Conservation (phyloP, 2,113 vertebrate genomes). For the Thamnaconus septentrionalis region DNA sequence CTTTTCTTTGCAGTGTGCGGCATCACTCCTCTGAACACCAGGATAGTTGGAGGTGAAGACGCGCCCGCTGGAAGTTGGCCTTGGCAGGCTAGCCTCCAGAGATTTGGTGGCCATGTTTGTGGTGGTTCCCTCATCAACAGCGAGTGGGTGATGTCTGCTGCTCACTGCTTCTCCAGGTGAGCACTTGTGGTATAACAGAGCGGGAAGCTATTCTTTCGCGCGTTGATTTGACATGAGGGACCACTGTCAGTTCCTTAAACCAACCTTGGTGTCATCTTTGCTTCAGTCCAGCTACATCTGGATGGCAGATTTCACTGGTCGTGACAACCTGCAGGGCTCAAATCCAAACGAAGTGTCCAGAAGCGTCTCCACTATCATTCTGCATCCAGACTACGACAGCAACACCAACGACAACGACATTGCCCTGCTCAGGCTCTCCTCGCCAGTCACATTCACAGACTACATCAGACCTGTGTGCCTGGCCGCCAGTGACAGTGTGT, state of each 20-base stretch:
- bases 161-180: slow-evolving; percentile 30
- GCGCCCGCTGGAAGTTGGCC: slow-evolving; percentile 64
- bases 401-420: slow-evolving; percentile 72
- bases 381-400: slow-evolving; percentile 60
- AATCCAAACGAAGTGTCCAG: slow-evolving; percentile 41
- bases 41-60: slow-evolving; percentile 71
- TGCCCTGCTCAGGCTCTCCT: slow-evolving; percentile 73
- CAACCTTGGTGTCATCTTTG: neutral
- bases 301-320: slow-evolving; percentile 31
- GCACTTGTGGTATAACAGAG: neutral
- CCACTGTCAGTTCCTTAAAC: neutral
- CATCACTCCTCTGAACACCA: slow-evolving; percentile 30
- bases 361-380: slow-evolving; percentile 27
- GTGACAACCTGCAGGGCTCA: slow-evolving; percentile 23
- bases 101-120: slow-evolving; percentile 50
- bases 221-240: neutral
- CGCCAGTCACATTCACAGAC: slow-evolving; percentile 67
- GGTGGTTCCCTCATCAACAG: slow-evolving; percentile 72
- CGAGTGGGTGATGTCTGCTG: slow-evolving; percentile 73
- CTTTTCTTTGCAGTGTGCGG: slow-evolving; percentile 63
- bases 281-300: neutral
- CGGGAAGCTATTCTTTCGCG: too few species aligned
- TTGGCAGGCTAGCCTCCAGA: slow-evolving; percentile 71
- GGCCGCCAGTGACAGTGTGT: slow-evolving; percentile 69
- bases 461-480: slow-evolving; percentile 80